Evolutionary conservation across 2,888 invertebrate species (phyloP).

Genomic region (Leucophenga maculata): DNA sequence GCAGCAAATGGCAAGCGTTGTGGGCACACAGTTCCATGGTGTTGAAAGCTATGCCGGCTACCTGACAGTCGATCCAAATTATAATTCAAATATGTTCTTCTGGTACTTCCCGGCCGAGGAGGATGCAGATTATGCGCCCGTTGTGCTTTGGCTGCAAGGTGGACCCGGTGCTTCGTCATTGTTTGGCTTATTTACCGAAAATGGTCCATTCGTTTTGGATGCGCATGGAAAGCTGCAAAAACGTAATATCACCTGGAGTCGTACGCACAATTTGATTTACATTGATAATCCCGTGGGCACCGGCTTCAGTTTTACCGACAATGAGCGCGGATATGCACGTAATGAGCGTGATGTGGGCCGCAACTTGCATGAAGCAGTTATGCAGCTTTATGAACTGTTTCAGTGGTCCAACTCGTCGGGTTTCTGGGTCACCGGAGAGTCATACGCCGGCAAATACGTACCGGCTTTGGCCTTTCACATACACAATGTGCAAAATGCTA

Average conservation of each 20-base stretch:
- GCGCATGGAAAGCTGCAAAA: constrained; percentile 70
- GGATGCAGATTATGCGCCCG: constrained; percentile 76
- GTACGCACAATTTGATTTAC: constrained; percentile 84
- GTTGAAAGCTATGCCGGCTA: constrained; percentile 77
- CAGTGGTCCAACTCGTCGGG: constrained; percentile 81
- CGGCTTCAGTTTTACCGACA: constrained; percentile 90
- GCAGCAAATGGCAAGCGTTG: constrained; percentile 63
- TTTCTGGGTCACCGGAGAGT: constrained; percentile 92
- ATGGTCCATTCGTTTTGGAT: constrained; percentile 81
- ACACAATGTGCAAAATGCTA: constrained; percentile 73
- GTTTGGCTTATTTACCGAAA: constrained; percentile 86
- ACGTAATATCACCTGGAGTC: constrained; percentile 85
- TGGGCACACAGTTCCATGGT: constrained; percentile 68
- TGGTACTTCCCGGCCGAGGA: constrained; percentile 89
- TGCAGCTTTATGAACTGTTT: constrained; percentile 89
- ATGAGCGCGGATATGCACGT: constrained; percentile 82
- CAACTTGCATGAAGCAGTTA: constrained; percentile 82
- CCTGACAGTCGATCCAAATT: constrained; percentile 85
- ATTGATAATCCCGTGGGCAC: constrained; percentile 95
- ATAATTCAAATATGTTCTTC: constrained; percentile 89
- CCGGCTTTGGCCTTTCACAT: constrained; percentile 82
- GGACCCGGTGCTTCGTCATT: constrained; percentile 88
- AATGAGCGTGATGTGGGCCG: constrained; percentile 86
- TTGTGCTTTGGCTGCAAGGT: constrained; percentile 89
- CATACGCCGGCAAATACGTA: constrained; percentile 85